These are phyloP conservation scores for Enteromius anoplus DNA, from an alignment of 2,797 vertebrate species.

Conservation along the genomic window DNA sequence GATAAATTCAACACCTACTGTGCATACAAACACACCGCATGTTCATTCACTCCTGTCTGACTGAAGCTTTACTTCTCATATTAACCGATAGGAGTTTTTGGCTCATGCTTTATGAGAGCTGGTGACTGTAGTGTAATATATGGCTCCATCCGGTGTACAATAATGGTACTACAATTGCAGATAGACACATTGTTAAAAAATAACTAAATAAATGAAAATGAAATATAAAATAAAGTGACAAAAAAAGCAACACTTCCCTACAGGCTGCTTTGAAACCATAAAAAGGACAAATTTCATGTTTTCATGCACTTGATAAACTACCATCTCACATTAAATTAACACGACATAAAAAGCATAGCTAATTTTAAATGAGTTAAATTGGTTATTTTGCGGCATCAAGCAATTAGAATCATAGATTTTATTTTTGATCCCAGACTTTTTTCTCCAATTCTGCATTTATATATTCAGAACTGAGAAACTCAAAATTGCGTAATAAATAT, in stretches of 20 bases:
- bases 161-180: background rate
- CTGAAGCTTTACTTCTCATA: background rate
- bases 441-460: background rate
- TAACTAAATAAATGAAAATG: background rate
- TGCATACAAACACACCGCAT: background rate
- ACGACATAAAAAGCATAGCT: background rate
- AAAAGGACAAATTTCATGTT: background rate
- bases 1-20: background rate
- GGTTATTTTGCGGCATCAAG: background rate
- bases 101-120: background rate
- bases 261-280: background rate
- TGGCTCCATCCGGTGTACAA: conserved; percentile 17
- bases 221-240: no score
- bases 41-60: background rate
- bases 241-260: background rate
- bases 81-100: background rate
- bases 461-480: background rate
- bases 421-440: background rate
- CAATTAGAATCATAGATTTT: background rate
- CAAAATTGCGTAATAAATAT: background rate
- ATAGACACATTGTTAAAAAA: background rate
- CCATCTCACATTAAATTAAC: background rate
- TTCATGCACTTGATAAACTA: background rate
- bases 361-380: background rate
- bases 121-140: background rate